Conservation (phyloP, 1,140 invertebrate species). For the Stenopsyche tienmushanensis region DNA sequence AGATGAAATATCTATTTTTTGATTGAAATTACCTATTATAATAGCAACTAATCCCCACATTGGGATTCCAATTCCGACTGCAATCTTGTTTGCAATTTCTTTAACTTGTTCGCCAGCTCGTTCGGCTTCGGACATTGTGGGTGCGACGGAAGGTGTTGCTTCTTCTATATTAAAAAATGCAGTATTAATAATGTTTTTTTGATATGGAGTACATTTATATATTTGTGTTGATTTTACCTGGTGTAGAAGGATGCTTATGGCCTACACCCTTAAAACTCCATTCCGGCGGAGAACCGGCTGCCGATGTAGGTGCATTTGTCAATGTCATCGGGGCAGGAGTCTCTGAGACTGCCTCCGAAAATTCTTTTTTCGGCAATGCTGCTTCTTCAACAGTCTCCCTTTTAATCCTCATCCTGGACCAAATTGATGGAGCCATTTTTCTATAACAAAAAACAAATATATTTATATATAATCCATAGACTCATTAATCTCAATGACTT, state of each 20-base stretch:
- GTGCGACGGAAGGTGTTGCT: neutral
- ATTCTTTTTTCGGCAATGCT: neutral
- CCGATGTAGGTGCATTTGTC: neutral
- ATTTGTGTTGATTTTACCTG: neutral
- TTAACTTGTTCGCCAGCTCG: conserved; percentile 38
- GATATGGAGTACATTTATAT: neutral
- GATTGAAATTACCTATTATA: conserved; percentile 49
- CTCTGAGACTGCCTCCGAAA: neutral
- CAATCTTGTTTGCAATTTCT: conserved; percentile 55
- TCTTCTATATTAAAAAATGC: conserved; percentile 2
- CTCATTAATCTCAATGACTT: neutral
- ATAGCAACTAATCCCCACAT: conserved; percentile 73
- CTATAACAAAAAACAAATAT: conserved; percentile 25
- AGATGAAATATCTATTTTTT: neutral
- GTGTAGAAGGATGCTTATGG: neutral
- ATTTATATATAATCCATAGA: neutral
- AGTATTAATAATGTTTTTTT: neutral
- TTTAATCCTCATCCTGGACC: conserved; percentile 12
- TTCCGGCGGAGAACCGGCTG: neutral
- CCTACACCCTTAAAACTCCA: neutral
- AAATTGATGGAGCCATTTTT: conserved; percentile 34
- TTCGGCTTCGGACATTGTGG: conserved; percentile 33
- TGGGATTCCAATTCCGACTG: conserved; percentile 66
- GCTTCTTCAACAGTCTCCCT: conserved; percentile 16
- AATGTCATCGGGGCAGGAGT: neutral